phyloP scores from a whole-genome alignment of 2,888 invertebrate species.

The Ctenicera cuprea region DNA sequence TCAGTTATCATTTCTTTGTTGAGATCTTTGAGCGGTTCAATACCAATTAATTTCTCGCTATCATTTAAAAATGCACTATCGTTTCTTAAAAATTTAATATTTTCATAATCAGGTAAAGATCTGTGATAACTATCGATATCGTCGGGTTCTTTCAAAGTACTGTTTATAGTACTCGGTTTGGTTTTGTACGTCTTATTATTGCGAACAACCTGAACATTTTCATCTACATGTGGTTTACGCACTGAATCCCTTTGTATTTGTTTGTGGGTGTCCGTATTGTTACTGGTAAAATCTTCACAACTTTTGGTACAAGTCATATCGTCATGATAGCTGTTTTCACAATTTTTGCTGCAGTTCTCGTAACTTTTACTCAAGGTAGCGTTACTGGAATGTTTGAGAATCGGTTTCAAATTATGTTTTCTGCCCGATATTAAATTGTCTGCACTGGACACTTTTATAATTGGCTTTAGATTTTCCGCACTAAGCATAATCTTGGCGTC shows the following conservation, averaged over 20 bases:
- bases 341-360: constrained; percentile 55
- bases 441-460: constrained; percentile 63
- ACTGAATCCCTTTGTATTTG: not conserved
- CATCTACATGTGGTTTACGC: not conserved
- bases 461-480: constrained; percentile 61
- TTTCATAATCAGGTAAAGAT: constrained; percentile 66
- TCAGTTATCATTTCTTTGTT: not conserved
- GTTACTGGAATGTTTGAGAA: constrained; percentile 61
- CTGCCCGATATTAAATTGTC: constrained; percentile 59
- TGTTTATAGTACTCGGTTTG: not conserved
- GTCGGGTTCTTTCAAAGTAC: not conserved
- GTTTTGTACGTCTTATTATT: too few species aligned
- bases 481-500: constrained; percentile 55
- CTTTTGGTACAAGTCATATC: constrained; percentile 61
- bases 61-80: constrained; percentile 62
- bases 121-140: not conserved
- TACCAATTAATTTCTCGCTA: constrained; percentile 43
- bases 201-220: not conserved
- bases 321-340: constrained; percentile 30
- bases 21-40: constrained; percentile 34
- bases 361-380: constrained; percentile 58
- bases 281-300: constrained; percentile 61
- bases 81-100: constrained; percentile 68
- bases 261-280: not conserved
- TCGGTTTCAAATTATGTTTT: constrained; percentile 56